These are phyloP conservation scores for Pachypanchax playfairii DNA, from an alignment of 2,113 vertebrate genomes.

Conservation along the genomic window DNA sequence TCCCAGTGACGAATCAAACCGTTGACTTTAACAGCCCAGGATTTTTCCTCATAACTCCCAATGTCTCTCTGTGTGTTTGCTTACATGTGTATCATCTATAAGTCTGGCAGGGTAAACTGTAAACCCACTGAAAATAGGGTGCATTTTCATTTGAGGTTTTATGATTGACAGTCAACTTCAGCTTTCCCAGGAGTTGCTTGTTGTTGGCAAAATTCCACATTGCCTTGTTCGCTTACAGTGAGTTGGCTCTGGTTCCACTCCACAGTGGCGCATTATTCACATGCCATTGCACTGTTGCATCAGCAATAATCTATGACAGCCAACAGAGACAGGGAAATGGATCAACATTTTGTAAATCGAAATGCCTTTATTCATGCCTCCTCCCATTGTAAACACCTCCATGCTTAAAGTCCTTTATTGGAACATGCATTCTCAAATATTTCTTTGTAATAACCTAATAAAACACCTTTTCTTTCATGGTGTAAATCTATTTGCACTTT, in stretches of 20 bases:
- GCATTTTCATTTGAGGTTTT: slow-evolving; percentile 62
- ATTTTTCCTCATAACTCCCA: background rate
- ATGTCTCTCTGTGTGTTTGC: background rate
- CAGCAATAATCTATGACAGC: slow-evolving; percentile 73
- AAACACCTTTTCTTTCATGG: slow-evolving; percentile 65
- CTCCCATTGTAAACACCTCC: slow-evolving; percentile 62
- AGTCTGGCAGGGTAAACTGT: slow-evolving; percentile 28
- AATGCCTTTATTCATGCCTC: slow-evolving; percentile 57
- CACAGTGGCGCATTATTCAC: slow-evolving; percentile 52
- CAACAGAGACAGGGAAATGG: slow-evolving; percentile 58
- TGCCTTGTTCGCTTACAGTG: slow-evolving; percentile 66
- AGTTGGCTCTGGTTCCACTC: slow-evolving; percentile 65
- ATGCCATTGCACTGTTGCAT: slow-evolving; percentile 72
- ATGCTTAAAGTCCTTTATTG: slow-evolving; percentile 60
- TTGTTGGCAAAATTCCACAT: slow-evolving; percentile 73
- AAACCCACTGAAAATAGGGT: slow-evolving; percentile 60
- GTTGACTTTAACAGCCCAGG: slow-evolving; percentile 1
- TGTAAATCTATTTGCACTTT: slow-evolving; percentile 65
- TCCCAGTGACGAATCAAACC: slow-evolving; percentile 29
- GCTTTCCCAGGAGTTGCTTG: slow-evolving; percentile 57
- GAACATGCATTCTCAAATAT: slow-evolving; percentile 65
- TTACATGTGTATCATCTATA: background rate
- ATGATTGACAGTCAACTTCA: slow-evolving; percentile 74
- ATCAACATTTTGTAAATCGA: slow-evolving; percentile 61
- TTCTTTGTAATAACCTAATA: slow-evolving; percentile 72